Evolutionary conservation across 1,140 invertebrate species (phyloP).

Genomic region (Sinella curviseta): DNA sequence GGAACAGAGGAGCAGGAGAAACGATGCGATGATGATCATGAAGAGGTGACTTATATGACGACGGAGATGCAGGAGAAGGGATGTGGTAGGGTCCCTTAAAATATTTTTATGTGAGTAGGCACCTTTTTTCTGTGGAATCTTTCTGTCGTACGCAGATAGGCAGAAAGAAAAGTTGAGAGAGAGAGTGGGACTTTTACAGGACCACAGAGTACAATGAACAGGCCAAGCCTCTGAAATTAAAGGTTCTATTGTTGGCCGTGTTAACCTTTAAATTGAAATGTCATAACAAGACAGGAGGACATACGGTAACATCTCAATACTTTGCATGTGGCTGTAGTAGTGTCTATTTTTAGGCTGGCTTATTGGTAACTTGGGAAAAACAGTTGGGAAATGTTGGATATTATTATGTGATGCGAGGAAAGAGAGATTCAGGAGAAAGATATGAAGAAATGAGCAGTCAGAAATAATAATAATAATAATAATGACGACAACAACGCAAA

Average conservation of each 20-base stretch:
- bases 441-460: background rate
- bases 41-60: background rate
- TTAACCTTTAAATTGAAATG: slow-evolving; percentile 19
- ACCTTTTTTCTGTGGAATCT: no score
- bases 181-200: background rate
- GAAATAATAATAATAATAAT: background rate
- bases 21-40: no score
- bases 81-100: no score
- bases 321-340: background rate
- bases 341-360: background rate
- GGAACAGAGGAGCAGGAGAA: no score
- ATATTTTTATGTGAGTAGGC: background rate
- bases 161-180: slow-evolving; percentile 1
- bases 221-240: slow-evolving; percentile 11
- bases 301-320: background rate
- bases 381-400: background rate
- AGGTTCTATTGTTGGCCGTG: background rate
- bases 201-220: background rate
- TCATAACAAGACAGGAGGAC: background rate
- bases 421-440: background rate
- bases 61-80: no score
- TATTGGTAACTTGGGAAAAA: no score
- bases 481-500: background rate
- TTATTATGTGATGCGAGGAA: background rate
- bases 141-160: background rate